Evolutionary conservation across 2,888 invertebrate genomes (phyloP).

Genomic region (Rhamnusium bicolor): DNA sequence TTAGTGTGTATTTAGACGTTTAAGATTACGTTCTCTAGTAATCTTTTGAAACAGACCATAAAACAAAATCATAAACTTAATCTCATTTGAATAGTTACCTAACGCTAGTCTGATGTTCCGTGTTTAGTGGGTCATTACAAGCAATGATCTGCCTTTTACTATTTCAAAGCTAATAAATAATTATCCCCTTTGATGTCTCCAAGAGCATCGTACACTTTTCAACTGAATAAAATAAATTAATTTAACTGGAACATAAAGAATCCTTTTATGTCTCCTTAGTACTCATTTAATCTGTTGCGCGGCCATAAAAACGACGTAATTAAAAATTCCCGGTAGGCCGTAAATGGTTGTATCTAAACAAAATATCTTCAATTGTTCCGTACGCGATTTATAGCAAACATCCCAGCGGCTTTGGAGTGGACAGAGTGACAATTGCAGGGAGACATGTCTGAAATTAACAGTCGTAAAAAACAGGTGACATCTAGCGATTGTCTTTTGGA

Average conservation of each 20-base stretch:
- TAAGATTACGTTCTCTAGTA: not conserved
- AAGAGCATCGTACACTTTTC: not conserved
- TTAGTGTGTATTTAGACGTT: not conserved
- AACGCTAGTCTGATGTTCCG: not conserved
- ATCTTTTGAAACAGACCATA: not conserved
- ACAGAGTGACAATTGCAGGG: constrained; percentile 64
- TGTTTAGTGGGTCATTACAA: not conserved
- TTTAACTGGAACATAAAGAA: constrained; percentile 40
- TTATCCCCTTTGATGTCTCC: constrained; percentile 13
- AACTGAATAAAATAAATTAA: constrained; percentile 45
- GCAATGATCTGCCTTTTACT: not conserved
- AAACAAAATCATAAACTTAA: not conserved
- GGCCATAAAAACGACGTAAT: constrained; percentile 56
- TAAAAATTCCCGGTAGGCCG: constrained; percentile 60
- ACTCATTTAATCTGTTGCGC: constrained; percentile 42
- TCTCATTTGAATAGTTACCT: not conserved
- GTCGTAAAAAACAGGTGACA: constrained; percentile 65
- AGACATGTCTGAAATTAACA: constrained; percentile 65
- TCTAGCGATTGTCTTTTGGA: constrained; percentile 62
- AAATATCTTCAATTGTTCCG: constrained; percentile 63
- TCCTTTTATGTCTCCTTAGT: constrained; percentile 44
- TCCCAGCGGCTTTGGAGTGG: constrained; percentile 48
- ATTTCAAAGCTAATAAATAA: constrained; percentile 1
- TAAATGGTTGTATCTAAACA: constrained; percentile 59
- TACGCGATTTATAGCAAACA: constrained; percentile 59